These are phyloP conservation scores for Clupea harengus DNA, from an alignment of 2,113 vertebrate species.

Conservation along the genomic window DNA sequence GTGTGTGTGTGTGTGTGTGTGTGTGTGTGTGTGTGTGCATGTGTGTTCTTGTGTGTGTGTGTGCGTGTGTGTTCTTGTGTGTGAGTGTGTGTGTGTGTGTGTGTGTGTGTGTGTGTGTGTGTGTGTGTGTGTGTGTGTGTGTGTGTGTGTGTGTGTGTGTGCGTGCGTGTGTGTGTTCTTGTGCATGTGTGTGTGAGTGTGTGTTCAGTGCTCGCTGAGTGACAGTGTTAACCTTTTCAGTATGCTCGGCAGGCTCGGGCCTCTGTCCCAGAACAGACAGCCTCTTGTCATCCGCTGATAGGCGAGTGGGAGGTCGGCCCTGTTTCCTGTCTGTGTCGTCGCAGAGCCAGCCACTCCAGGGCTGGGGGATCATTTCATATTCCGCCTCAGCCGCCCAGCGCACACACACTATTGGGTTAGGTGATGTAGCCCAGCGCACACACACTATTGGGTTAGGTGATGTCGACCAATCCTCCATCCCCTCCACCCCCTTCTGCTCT, in stretches of 20 bases:
- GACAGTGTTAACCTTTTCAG: slow-evolving; percentile 78
- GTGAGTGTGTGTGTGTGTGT: not conserved
- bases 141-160: too few relatives aligned
- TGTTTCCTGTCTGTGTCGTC: slow-evolving; percentile 40
- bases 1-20: slow-evolving; percentile 62
- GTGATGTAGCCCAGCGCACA: slow-evolving; percentile 39
- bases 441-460: slow-evolving; percentile 34
- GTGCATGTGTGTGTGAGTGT: slow-evolving; percentile 1
- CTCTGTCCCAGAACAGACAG: slow-evolving; percentile 69
- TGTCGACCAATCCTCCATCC: slow-evolving; percentile 31
- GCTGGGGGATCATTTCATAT: slow-evolving; percentile 37
- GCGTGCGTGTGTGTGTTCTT: slow-evolving; percentile 24
- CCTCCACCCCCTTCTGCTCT: not conserved
- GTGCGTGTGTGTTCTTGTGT: slow-evolving; percentile 10
- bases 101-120: not conserved
- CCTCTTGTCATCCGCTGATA: slow-evolving; percentile 71
- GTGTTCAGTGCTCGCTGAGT: slow-evolving; percentile 57
- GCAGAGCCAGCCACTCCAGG: slow-evolving; percentile 25
- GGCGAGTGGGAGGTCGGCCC: slow-evolving; percentile 73
- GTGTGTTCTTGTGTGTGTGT: too few relatives aligned
- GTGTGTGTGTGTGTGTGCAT: not conserved
- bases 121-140: too few relatives aligned
- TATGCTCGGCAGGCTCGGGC: slow-evolving; percentile 72
- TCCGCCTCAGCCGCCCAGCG: slow-evolving; percentile 23
- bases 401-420: slow-evolving; percentile 29